phyloP scores from a whole-genome alignment of 2,888 invertebrate genomes.

The Malthinus flaveolus region DNA sequence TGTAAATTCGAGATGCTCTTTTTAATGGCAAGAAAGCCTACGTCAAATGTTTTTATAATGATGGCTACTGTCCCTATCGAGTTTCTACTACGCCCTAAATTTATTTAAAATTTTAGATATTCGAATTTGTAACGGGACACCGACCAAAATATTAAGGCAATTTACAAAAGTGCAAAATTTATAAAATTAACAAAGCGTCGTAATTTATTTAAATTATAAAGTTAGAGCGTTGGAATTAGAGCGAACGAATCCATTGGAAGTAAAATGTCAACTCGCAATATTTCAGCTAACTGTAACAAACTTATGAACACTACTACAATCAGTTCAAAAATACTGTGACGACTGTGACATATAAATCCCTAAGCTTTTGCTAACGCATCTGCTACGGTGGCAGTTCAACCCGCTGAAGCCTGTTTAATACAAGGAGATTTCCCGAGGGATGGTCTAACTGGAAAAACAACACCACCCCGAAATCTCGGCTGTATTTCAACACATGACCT shows the following conservation, averaged over 20 bases:
- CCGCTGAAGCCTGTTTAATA: conserved; percentile 42
- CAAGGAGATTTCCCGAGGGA: conserved; percentile 47
- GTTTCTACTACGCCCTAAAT: conserved; percentile 9
- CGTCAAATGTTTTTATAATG: conserved; percentile 29
- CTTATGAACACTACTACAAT: conserved; percentile 7
- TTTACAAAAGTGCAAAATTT: too few species aligned
- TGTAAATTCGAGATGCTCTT: conserved; percentile 35
- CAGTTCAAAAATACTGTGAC: conserved; percentile 27
- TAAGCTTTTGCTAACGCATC: conserved; percentile 42
- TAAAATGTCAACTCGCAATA: too few species aligned
- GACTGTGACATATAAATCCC: conserved; percentile 41
- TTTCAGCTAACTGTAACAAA: neutral
- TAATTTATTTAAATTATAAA: too few species aligned
- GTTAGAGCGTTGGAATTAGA: too few species aligned
- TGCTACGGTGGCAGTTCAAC: conserved; percentile 40
- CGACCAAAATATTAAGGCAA: too few species aligned
- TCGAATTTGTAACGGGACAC: neutral
- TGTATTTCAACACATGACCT: conserved; percentile 40
- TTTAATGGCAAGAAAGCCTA: conserved; percentile 34
- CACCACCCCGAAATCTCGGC: conserved; percentile 40
- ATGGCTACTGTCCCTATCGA: conserved; percentile 21
- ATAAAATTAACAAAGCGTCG: too few species aligned
- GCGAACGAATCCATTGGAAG: too few species aligned
- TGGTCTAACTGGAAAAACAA: conserved; percentile 43
- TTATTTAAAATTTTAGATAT: neutral